Conservation (phyloP, 2,113 vertebrate species). For the Tychaedon coryphoeus region DNA sequence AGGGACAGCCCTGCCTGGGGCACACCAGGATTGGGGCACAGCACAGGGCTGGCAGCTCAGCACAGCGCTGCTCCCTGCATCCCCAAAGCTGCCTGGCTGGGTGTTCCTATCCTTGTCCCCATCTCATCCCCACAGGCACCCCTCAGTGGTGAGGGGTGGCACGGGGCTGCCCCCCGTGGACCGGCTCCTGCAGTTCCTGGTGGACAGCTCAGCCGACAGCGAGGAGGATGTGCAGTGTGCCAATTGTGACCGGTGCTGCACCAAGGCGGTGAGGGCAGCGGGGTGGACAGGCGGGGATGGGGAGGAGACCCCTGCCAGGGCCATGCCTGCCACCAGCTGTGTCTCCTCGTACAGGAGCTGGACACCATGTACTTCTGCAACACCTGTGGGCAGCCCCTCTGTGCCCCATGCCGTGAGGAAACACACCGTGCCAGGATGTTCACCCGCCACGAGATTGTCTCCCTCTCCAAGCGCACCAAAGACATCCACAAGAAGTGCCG, state of each 20-base stretch:
- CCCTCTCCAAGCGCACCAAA: constrained; percentile 87
- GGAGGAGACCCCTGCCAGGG: fast-evolving
- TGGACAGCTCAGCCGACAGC: constrained; percentile 82
- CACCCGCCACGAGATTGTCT: constrained; percentile 88
- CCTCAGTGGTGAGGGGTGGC: constrained; percentile 84
- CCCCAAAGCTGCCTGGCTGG: neutral
- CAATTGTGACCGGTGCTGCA: constrained; percentile 83
- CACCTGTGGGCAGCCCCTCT: constrained; percentile 91
- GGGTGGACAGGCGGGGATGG: fast-evolving
- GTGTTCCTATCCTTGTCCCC: neutral
- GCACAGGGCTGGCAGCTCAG: neutral
- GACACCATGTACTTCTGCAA: constrained; percentile 92
- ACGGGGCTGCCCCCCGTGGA: constrained; percentile 84
- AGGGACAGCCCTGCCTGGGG: neutral
- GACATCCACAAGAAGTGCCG: constrained; percentile 90
- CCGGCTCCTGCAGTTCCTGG: constrained; percentile 88
- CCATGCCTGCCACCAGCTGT: neutral
- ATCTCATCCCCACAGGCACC: constrained; percentile 68
- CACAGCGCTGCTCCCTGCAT: neutral
- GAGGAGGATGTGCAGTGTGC: constrained; percentile 86
- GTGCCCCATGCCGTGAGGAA: constrained; percentile 84
- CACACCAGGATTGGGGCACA: fast-evolving
- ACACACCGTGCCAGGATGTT: constrained; percentile 93
- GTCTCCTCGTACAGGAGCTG: constrained; percentile 71
- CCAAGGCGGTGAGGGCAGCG: neutral